phyloP scores from a whole-genome alignment of 1,140 invertebrate genomes.

The Gryllus bimaculatus region DNA sequence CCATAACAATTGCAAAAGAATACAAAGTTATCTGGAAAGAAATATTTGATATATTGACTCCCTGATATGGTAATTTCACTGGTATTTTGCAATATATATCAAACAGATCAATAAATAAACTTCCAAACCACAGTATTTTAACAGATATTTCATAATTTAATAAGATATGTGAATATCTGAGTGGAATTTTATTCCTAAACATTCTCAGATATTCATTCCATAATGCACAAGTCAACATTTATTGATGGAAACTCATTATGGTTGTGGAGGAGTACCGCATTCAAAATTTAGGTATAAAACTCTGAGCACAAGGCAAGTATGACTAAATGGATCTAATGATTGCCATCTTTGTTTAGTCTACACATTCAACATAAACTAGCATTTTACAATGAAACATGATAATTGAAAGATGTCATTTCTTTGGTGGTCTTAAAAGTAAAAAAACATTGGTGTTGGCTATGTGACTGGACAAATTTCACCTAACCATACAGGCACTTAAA shows the following conservation, averaged over 20 bases:
- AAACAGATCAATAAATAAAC: too few relatives aligned
- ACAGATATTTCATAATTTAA: too few relatives aligned
- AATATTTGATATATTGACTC: neutral
- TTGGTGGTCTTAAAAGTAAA: conserved; percentile 23
- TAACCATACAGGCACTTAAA: conserved; percentile 22
- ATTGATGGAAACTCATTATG: neutral
- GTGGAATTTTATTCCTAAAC: too few relatives aligned
- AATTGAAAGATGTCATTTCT: conserved; percentile 27
- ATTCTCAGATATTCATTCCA: too few relatives aligned
- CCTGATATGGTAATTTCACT: neutral
- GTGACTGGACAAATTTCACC: conserved; percentile 18
- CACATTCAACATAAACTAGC: conserved; percentile 1
- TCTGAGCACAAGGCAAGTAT: conserved; percentile 3
- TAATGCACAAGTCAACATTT: neutral
- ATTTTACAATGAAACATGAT: neutral
- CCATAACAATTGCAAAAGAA: neutral
- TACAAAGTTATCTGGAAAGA: neutral
- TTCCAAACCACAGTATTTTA: too few relatives aligned
- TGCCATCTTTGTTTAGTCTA: conserved; percentile 4
- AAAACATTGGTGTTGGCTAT: conserved; percentile 14
- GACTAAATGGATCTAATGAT: conserved; percentile 1
- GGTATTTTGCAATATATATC: too few relatives aligned
- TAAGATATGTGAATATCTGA: too few relatives aligned
- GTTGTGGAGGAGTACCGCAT: neutral
- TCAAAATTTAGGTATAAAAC: neutral